Conservation (phyloP, 2,888 invertebrate species). For the Cerceris rybyensis region DNA sequence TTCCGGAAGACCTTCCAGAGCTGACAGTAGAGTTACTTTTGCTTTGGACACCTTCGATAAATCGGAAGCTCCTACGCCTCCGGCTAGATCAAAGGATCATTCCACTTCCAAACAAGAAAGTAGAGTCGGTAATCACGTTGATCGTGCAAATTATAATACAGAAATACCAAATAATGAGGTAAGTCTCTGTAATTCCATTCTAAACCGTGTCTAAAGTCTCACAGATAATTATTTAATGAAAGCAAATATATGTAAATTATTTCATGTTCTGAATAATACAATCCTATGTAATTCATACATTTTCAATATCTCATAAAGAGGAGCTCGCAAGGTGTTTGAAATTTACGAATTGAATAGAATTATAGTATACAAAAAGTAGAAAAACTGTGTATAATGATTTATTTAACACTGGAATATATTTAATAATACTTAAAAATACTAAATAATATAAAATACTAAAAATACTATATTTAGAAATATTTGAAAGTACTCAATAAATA, state of each 20-base stretch:
- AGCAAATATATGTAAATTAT: not conserved
- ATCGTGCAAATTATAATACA: slow-evolving; percentile 19
- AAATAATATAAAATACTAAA: no score
- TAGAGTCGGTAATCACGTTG: slow-evolving; percentile 34
- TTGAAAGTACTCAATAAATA: no score
- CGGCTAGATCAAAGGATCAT: slow-evolving; percentile 68
- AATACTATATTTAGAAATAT: no score
- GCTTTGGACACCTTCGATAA: slow-evolving; percentile 71
- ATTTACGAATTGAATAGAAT: not conserved
- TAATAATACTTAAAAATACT: no score
- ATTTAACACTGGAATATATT: no score
- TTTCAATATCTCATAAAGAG: no score
- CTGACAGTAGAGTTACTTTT: slow-evolving; percentile 78
- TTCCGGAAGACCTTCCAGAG: slow-evolving; percentile 70
- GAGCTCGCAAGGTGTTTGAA: not conserved
- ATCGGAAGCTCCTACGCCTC: slow-evolving; percentile 63
- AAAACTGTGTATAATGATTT: no score
- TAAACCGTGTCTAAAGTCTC: no score
- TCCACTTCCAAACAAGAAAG: slow-evolving; percentile 41
- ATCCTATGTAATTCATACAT: no score
- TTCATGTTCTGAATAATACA: not conserved
- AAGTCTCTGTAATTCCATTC: not conserved
- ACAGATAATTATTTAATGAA: no score
- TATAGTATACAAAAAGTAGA: not conserved
- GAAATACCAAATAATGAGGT: slow-evolving; percentile 32